Conservation (phyloP, 1,140 invertebrate species). For the Pinna nobilis region DNA sequence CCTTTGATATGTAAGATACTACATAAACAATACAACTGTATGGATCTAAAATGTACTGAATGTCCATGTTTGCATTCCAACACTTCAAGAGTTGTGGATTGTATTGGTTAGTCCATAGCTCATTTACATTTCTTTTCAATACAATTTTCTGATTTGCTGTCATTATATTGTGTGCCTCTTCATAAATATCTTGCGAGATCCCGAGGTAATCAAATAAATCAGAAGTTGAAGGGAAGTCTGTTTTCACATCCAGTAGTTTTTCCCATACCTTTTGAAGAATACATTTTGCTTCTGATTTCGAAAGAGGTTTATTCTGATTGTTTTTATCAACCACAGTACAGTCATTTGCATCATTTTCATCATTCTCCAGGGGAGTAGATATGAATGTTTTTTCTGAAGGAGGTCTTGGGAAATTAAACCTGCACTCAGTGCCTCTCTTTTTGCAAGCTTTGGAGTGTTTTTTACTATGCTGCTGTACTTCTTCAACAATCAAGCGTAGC, state of each 20-base stretch:
- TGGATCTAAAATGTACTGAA: slow-evolving; percentile 39
- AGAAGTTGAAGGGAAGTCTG: neutral
- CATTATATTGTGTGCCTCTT: neutral
- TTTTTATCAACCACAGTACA: neutral
- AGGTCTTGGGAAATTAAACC: slow-evolving; percentile 21
- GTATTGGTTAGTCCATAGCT: slow-evolving; percentile 39
- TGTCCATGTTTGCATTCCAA: slow-evolving; percentile 45
- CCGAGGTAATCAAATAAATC: neutral
- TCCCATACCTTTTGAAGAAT: slow-evolving; percentile 20
- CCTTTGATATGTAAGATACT: slow-evolving; percentile 28
- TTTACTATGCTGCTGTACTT: slow-evolving; percentile 18
- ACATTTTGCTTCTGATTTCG: slow-evolving; percentile 3
- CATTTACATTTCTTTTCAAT: slow-evolving; percentile 16
- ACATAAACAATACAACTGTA: slow-evolving; percentile 40
- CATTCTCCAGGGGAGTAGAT: neutral
- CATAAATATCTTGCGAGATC: slow-evolving; percentile 11
- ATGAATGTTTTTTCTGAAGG: slow-evolving; percentile 27
- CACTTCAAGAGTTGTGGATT: slow-evolving; percentile 11
- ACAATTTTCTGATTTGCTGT: slow-evolving; percentile 12
- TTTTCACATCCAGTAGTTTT: neutral
- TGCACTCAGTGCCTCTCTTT: neutral
- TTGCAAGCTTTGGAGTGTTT: slow-evolving; percentile 12
- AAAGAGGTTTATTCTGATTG: neutral
- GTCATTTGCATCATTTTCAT: slow-evolving; percentile 2
- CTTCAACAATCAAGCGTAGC: neutral